Percentiles rank a stretch among this genome's conserved stretches.
Evolutionary conservation across 2,113 vertebrate genomes (phyloP).

Genomic region (Acrocephalus arundinaceus): DNA sequence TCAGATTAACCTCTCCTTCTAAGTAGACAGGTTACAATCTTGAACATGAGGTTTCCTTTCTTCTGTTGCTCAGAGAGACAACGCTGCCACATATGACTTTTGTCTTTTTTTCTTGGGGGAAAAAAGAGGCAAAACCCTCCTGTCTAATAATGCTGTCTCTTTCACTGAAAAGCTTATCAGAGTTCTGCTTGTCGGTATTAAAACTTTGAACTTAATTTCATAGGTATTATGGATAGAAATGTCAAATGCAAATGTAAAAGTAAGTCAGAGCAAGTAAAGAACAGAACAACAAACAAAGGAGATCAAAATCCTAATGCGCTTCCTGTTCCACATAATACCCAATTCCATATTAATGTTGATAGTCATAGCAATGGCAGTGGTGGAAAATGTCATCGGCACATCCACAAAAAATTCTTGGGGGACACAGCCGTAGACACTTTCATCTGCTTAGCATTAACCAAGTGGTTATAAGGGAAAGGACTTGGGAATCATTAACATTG

Average conservation of each 20-base stretch:
- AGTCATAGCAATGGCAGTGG: not conserved
- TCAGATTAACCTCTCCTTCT: not conserved
- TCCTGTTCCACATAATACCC: not conserved
- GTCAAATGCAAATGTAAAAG: not conserved
- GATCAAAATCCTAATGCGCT: not conserved
- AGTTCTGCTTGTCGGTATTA: not conserved
- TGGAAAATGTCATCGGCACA: not conserved
- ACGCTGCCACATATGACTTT: not conserved
- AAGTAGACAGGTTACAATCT: not conserved
- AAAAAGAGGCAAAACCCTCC: rapidly evolving
- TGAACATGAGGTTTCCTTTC: not conserved
- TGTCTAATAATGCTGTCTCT: not conserved
- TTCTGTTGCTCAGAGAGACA: not conserved
- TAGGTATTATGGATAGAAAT: not conserved
- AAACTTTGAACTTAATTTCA: not conserved
- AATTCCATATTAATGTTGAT: not conserved
- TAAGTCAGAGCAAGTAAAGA: not conserved
- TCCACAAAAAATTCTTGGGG: not conserved
- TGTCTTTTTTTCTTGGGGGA: not conserved
- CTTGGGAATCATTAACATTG: rapidly evolving
- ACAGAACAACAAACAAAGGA: not conserved
- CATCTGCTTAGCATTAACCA: not conserved
- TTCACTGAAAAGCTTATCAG: not conserved
- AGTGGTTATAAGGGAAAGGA: not conserved
- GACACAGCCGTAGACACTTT: not conserved